Base-by-base conservation (phyloP, 2,888 invertebrate species). In the Halictus quadricinctus region DNA sequence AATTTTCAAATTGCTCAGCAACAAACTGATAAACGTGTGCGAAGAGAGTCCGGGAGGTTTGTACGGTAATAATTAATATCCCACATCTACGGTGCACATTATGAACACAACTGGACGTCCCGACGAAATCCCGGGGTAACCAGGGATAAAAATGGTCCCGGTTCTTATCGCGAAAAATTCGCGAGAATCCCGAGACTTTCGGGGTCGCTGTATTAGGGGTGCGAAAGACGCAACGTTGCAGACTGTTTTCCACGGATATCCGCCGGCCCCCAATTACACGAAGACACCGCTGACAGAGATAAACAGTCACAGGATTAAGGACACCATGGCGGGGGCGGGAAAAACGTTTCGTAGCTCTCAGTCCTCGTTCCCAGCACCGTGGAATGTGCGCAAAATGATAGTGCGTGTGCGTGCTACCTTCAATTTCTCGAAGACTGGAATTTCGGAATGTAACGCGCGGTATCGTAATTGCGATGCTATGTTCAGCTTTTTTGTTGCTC, bases 301-400 rank as follows among this genome's bases (percentile, higher is more conserved):
- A 88, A 89, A 88, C 81, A 84, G 81, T 36, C 58, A 60, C 54
- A 12, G 77, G 78, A 81, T 89, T 88, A 86, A 86, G 84, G 75
- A 80, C 84, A 60, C 74, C 58, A 10, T 54, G 41, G 13, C 21
- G 25, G 78, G 21, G 74, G 78, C n/a, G 21, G 70, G 81, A 66
- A 79, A 76, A 85, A 85, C 72, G 73, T 66, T 72, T 43, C 25
- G 36, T 21, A 15, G 2, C 50, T 72, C 69, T 82, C 36, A 54
- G 79, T 84, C 82, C 76, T 58, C 72, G 66, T 43, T 46, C 48
- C 50, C 58, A 36, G 72, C 69, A 64, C 13, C 46, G 58, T 46
- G 46, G 25, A 75, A 70, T 36, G 54, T 50, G 60, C 66, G 8
- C 72, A 15, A 29, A 41, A n/a, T 48, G 50, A 54, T 60, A n/a